A percentile compares a stretch with the other conserved stretches of the same genome.
These are phyloP conservation scores for Furcula furcula DNA, from an alignment of 2,888 invertebrate species.

Conservation along the genomic window DNA sequence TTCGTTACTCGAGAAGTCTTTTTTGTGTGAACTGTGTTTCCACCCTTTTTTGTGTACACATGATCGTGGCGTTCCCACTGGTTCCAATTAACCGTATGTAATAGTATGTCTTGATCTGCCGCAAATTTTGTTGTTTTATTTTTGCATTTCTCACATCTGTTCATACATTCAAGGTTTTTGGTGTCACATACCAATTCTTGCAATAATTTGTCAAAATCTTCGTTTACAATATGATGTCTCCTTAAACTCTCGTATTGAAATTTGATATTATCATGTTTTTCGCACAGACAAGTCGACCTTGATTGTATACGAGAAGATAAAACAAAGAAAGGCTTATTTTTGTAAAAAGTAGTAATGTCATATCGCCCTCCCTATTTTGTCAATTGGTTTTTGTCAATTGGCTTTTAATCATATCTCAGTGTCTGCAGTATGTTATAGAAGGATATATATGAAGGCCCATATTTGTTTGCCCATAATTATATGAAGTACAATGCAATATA, in stretches of 20 bases:
- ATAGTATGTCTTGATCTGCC: neutral
- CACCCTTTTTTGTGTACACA: neutral
- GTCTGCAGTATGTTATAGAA: too few species aligned
- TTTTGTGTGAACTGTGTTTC: neutral
- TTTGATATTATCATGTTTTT: slow-evolving; percentile 6
- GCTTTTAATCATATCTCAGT: too few species aligned
- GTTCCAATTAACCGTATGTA: neutral
- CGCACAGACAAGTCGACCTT: slow-evolving; percentile 1
- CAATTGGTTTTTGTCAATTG: too few species aligned
- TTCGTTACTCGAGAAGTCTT: neutral
- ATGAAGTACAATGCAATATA: too few species aligned
- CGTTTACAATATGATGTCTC: slow-evolving; percentile 2
- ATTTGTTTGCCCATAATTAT: too few species aligned
- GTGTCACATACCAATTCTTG: slow-evolving; percentile 4
- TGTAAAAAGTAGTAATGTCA: neutral
- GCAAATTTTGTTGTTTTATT: neutral
- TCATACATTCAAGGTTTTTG: slow-evolving; percentile 4
- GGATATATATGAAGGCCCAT: too few species aligned
- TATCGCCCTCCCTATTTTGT: neutral
- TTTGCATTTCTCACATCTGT: slow-evolving; percentile 1
- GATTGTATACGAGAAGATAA: neutral
- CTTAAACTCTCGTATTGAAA: slow-evolving; percentile 1
- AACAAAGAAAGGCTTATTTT: slow-evolving; percentile 1
- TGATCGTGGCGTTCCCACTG: slow-evolving; percentile 1
- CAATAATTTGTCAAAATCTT: slow-evolving; percentile 1